Evolutionary conservation across 2,113 vertebrate genomes (phyloP), one percentile per base, ranked within the genome.

Genomic region (Typhlomys cinereus): DNA sequence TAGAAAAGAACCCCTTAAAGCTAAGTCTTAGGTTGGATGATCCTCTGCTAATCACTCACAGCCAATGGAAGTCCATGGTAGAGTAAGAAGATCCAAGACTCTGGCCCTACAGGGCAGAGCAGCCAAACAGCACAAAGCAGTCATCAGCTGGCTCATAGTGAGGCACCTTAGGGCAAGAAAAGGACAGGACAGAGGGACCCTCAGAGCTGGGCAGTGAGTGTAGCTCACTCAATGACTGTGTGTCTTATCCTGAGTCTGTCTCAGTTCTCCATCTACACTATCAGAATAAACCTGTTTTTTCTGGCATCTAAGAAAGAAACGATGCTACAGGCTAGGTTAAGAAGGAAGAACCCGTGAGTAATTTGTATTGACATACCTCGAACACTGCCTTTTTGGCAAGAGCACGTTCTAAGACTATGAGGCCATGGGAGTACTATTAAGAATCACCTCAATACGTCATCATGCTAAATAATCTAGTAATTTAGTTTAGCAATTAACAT

Each of bases 261-360:
- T 61, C 23, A 15, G 50, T 52, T 48, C 14, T 54, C 54, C 27
- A n/a, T 57, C 62, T 61, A 17, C 0, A 70, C 2, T 41, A 21
- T 21, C 39, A 73, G 70, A 57, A 80, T 20, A 61, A 29, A 17
- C 78, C 57, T 61, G 54, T 36, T 31, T 80, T 80, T 27, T 23
- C 34, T 18, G 41, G 62, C 41, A 41, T n/a, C 50, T 82, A 64
- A 80, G 66, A 57, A 41, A 41, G 29, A 62, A 14, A 52, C 31
- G 36, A 73, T 61, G 52, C 52, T 54, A 54, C 4, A 64, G 78
- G n/a, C 18, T 7, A 57, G 17, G 4, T 8, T 15, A 59, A 4
- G 54, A 34, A 44, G 23, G 39, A 27, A 48, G 8, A 20, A 1
- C 5, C 5, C 0, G 0, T 50, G 3, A 46, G 34, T 25, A 44